Conservation (phyloP, 2,797 vertebrate genomes). For the Scleropages formosus region DNA sequence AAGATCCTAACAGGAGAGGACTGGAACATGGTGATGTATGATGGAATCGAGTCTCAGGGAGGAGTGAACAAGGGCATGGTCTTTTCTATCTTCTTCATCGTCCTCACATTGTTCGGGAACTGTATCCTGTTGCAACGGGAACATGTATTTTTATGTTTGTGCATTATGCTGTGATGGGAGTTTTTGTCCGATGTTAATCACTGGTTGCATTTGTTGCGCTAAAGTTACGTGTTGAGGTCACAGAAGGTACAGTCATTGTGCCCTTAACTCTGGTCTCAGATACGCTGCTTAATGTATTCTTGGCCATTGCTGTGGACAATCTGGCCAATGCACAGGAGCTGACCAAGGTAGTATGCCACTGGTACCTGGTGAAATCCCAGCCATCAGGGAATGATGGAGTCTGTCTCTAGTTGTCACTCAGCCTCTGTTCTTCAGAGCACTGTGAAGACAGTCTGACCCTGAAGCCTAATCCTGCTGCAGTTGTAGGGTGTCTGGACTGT, state of each 20-base stretch:
- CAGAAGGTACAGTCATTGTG: slow-evolving; percentile 12
- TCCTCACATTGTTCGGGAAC: slow-evolving; percentile 95
- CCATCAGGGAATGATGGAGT: background rate
- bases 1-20: slow-evolving; percentile 95
- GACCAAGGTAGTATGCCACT: slow-evolving; percentile 78
- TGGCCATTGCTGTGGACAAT: slow-evolving; percentile 97
- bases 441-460: background rate
- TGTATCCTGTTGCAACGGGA: slow-evolving; percentile 74
- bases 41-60: slow-evolving; percentile 93
- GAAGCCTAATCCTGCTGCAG: background rate
- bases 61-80: slow-evolving; percentile 93
- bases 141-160: background rate
- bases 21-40: slow-evolving; percentile 97
- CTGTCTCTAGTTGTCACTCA: background rate
- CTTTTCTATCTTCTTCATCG: slow-evolving; percentile 94
- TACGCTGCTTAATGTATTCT: slow-evolving; percentile 93
- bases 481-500: background rate
- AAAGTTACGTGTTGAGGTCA: too few species aligned
- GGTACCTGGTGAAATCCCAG: too few species aligned
- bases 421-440: background rate
- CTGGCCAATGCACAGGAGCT: slow-evolving; percentile 94
- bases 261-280: slow-evolving; percentile 70
- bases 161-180: too few species aligned
- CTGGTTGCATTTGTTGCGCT: background rate
- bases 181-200: background rate